phyloP scores from a whole-genome alignment of 2,888 invertebrate species.

The Eristalinus sepulchralis region DNA sequence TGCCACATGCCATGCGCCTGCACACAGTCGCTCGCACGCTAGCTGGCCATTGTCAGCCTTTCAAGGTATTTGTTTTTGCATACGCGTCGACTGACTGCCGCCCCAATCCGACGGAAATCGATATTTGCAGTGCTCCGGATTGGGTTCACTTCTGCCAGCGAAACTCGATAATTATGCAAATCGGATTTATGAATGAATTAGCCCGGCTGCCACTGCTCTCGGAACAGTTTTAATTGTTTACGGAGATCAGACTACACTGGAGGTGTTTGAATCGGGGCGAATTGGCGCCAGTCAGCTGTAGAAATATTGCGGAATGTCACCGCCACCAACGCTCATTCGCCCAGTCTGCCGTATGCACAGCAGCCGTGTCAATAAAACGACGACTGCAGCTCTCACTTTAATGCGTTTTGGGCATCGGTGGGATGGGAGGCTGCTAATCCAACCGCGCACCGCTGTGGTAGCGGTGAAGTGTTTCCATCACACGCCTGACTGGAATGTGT shows the following conservation, averaged over 20 bases:
- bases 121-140: slow-evolving; percentile 33
- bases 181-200: slow-evolving; percentile 67
- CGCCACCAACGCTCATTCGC: slow-evolving; percentile 41
- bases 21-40: slow-evolving; percentile 10
- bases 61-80: slow-evolving; percentile 33
- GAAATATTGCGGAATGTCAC: slow-evolving; percentile 63
- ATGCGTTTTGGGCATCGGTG: too few species aligned
- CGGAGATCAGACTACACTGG: slow-evolving; percentile 34
- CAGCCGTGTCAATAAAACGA: slow-evolving; percentile 2
- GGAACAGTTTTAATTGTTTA: slow-evolving; percentile 59
- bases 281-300: slow-evolving; percentile 64
- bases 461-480: not conserved
- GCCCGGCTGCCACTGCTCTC: slow-evolving; percentile 30
- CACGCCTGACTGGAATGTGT: slow-evolving; percentile 17
- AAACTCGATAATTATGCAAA: slow-evolving; percentile 66
- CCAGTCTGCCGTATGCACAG: not conserved
- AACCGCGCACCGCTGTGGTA: not conserved
- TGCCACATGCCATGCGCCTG: slow-evolving; percentile 50
- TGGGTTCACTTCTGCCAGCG: slow-evolving; percentile 38
- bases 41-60: slow-evolving; percentile 13
- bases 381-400: slow-evolving; percentile 27
- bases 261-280: slow-evolving; percentile 57
- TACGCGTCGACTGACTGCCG: slow-evolving; percentile 8
- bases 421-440: not conserved
- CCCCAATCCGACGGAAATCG: slow-evolving; percentile 28